Evolutionary conservation across 2,797 vertebrate genomes (phyloP), one percentile per base, ranked within the genome.

Genomic region (Spheniscus humboldti): DNA sequence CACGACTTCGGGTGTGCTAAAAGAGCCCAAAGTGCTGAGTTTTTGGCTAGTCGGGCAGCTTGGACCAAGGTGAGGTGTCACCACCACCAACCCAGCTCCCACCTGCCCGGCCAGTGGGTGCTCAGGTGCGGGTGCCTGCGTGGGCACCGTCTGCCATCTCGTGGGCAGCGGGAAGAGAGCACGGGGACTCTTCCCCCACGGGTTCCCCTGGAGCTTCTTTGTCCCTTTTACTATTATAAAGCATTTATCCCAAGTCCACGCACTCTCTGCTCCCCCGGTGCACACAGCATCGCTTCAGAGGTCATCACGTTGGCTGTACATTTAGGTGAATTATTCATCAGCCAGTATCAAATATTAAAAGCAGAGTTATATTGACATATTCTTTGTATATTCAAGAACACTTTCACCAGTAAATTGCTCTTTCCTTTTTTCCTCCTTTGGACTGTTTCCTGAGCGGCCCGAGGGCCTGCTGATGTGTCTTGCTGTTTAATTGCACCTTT

Each of bases 81-180:
- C 5, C 43, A 7, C 18, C 53, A 17, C 8, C 43, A 28, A 9
- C 23, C 13, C 18, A 19, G n/a, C 28, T 69, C 39, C 64, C 53
- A 52, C 11, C 43, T 43, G 18, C 17, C n/a, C 6, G 0, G 28
- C 28, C 17, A 2, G 45, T 41, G 37, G 48, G 64, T 33, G 53
- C 63, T 41, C 52, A 3, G 45, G 80, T 37, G 82, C 25, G 16
- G 87, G 41, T 41, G 64, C 73, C 94, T 97, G 75, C 66, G 2
- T 30, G 94, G 96, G 96, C 93, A 96, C 92, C 12, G 48, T 24
- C 94, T 97, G 94, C 98, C 98, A 98, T 81, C 98, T 98, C 96
- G 97, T 94, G 98, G 89, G 90, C n/a, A 30, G 13, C 2, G 3
- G 18, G 20, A 11, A 80, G 55, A 74, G 60, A 90, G 41, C 74